These are phyloP conservation scores for Drosophila mercatorum DNA, from an alignment of 2,888 invertebrate species.

Conservation along the genomic window DNA sequence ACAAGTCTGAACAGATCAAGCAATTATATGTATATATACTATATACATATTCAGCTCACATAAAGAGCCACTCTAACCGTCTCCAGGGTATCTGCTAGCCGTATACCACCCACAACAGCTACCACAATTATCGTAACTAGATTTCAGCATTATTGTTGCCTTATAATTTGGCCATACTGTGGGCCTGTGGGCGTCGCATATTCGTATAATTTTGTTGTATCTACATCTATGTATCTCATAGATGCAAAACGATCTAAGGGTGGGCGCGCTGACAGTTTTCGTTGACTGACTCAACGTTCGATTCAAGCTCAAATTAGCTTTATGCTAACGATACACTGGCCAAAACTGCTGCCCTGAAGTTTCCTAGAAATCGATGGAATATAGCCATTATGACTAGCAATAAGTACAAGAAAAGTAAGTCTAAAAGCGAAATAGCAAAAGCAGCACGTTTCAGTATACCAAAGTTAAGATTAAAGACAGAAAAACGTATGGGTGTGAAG, in stretches of 20 bases:
- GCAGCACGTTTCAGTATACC: conserved; percentile 29
- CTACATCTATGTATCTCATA: conserved; percentile 45
- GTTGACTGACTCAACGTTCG: conserved; percentile 40
- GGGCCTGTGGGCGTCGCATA: conserved; percentile 42
- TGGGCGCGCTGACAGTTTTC: conserved; percentile 55
- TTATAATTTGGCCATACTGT: conserved; percentile 49
- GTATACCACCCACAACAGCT: not conserved
- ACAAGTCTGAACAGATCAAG: no score
- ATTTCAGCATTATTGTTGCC: conserved; percentile 32
- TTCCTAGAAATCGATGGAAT: not conserved
- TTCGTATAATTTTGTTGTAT: conserved; percentile 36
- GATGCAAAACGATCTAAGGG: conserved; percentile 49
- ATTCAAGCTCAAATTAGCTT: conserved; percentile 39
- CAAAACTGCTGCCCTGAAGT: not conserved
- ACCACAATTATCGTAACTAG: not conserved
- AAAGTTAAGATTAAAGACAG: conserved; percentile 23
- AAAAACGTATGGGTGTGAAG: not conserved
- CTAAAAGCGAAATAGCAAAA: conserved; percentile 2
- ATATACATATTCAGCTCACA: no score
- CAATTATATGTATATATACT: no score
- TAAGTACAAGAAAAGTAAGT: not conserved
- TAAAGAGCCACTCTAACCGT: not conserved
- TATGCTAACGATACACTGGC: conserved; percentile 51
- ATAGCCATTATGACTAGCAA: not conserved
- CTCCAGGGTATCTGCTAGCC: not conserved